phyloP scores from a whole-genome alignment of 2,888 invertebrate species.

The Acleris holmiana region DNA sequence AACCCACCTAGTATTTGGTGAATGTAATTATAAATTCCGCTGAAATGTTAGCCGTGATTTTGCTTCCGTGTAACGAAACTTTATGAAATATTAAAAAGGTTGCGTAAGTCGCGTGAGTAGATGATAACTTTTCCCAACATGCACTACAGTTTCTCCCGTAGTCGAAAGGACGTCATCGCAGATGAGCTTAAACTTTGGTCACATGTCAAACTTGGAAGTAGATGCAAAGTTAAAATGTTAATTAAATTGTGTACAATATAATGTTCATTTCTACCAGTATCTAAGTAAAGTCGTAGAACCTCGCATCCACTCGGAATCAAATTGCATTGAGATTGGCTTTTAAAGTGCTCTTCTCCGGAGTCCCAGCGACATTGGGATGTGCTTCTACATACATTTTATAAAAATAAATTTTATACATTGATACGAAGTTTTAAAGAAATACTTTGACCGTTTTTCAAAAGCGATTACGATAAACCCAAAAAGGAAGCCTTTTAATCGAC shows the following conservation, averaged over 20 bases:
- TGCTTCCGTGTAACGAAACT: slow-evolving; percentile 48
- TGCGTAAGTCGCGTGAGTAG: slow-evolving; percentile 27
- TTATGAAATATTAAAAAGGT: slow-evolving; percentile 34
- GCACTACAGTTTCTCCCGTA: neutral
- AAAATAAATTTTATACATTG: slow-evolving; percentile 6
- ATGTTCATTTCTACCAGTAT: slow-evolving; percentile 19
- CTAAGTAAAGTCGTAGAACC: slow-evolving; percentile 19
- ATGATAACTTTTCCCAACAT: neutral
- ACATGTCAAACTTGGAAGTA: neutral
- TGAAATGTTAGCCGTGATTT: slow-evolving; percentile 41
- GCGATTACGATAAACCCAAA: slow-evolving; percentile 12
- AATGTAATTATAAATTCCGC: slow-evolving; percentile 54
- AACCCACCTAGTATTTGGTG: slow-evolving; percentile 45
- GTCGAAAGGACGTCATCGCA: neutral
- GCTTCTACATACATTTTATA: neutral
- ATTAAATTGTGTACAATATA: slow-evolving; percentile 9
- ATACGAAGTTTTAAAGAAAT: slow-evolving; percentile 12
- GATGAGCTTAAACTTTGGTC: neutral
- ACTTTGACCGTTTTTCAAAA: neutral
- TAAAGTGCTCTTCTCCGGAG: slow-evolving; percentile 25
- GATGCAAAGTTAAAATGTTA: neutral
- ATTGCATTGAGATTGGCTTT: slow-evolving; percentile 37
- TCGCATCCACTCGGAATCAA: slow-evolving; percentile 33
- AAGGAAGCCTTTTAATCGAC: neutral
- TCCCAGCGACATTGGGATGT: slow-evolving; percentile 10